phyloP scores from a whole-genome alignment of 2,113 vertebrate species.

The Epinephelus moara region DNA sequence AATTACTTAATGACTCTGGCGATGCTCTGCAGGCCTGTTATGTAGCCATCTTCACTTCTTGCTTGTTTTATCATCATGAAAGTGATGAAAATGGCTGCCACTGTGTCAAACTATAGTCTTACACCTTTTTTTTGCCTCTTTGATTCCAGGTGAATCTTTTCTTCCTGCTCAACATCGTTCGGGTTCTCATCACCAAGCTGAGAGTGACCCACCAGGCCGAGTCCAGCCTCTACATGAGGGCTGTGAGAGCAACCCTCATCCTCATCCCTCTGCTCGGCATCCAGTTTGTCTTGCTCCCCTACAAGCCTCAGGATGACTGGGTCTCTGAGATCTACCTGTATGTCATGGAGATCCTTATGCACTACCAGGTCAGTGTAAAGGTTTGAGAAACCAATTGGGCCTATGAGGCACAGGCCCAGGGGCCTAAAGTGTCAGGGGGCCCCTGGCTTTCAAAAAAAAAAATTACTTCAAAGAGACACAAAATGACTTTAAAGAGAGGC shows the following conservation, averaged over 20 bases:
- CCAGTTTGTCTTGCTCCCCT: slow-evolving; percentile 92
- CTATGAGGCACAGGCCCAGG: no score
- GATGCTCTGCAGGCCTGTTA: no score
- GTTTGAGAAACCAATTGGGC: no score
- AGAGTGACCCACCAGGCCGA: slow-evolving; percentile 97
- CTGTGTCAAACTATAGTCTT: background rate
- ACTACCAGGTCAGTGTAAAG: slow-evolving; percentile 90
- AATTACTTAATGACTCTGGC: no score
- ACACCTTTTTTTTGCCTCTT: background rate
- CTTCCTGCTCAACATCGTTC: slow-evolving; percentile 96
- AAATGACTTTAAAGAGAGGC: no score
- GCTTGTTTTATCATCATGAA: background rate
- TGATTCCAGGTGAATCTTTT: slow-evolving; percentile 93
- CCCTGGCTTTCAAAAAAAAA: no score
- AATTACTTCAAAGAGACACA: no score
- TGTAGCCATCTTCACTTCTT: background rate
- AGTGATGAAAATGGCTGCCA: no score
- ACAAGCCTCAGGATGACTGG: slow-evolving; percentile 89
- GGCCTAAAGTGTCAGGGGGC: no score
- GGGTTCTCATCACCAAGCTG: slow-evolving; percentile 97
- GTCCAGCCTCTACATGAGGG: slow-evolving; percentile 97
- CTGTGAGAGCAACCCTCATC: slow-evolving; percentile 95
- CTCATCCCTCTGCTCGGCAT: slow-evolving; percentile 96
- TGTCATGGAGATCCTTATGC: slow-evolving; percentile 93
- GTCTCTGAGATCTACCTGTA: slow-evolving; percentile 91